These are phyloP conservation scores for Hirundichthys speculiger DNA, from an alignment of 2,113 vertebrate species.

Conservation along the genomic window DNA sequence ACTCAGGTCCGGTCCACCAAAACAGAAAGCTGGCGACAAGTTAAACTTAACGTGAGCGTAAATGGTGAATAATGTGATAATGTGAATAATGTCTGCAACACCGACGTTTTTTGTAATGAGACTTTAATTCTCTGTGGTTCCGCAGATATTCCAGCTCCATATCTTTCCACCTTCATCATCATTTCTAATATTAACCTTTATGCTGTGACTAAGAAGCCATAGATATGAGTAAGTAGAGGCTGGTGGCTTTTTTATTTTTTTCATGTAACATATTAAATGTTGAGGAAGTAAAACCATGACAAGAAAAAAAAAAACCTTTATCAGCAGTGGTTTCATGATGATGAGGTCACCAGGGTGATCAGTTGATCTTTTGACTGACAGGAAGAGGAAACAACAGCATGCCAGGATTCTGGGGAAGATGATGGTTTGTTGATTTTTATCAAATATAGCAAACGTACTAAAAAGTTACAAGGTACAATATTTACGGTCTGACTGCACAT, in stretches of 20 bases:
- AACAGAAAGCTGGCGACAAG: accelerated
- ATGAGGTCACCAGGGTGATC: background rate
- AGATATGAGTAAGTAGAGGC: background rate
- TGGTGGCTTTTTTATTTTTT: conserved; percentile 7
- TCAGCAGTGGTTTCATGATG: conserved; percentile 2
- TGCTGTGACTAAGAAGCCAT: conserved; percentile 21
- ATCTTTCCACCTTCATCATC: conserved; percentile 39
- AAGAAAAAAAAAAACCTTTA: background rate
- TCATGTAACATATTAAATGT: background rate
- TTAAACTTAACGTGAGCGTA: background rate
- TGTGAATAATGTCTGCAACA: background rate
- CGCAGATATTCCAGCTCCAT: background rate
- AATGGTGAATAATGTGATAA: background rate
- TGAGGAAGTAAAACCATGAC: conserved; percentile 48
- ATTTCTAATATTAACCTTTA: conserved; percentile 20
- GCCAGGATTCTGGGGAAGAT: background rate
- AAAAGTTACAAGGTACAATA: too few species aligned
- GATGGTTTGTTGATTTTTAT: too few species aligned
- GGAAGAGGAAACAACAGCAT: background rate
- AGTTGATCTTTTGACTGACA: background rate
- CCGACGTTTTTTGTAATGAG: background rate
- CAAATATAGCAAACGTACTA: too few species aligned
- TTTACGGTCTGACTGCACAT: conserved; percentile 6
- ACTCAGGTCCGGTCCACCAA: too few species aligned
- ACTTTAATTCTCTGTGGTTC: background rate